phyloP scores from a whole-genome alignment of 2,113 vertebrate genomes.

The Neoarius graeffei region DNA sequence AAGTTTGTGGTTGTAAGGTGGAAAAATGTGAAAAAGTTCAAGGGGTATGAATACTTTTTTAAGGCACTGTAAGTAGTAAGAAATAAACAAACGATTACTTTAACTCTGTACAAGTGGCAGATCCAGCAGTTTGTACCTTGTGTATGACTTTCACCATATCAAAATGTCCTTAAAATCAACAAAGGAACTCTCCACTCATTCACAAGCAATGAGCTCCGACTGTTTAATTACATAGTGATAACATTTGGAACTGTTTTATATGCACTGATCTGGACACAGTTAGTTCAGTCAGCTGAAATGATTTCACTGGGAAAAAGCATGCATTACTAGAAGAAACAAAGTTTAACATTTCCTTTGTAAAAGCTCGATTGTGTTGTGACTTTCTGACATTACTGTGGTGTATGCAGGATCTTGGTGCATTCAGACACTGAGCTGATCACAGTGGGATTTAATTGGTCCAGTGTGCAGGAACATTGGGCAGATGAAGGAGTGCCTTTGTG shows the following conservation, averaged over 20 bases:
- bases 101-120: background rate
- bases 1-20: too few species aligned
- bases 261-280: constrained; percentile 19
- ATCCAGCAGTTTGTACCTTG: background rate
- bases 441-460: constrained; percentile 50
- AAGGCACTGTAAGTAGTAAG: too few species aligned
- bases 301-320: constrained; percentile 27
- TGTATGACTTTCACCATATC: background rate
- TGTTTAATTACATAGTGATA: constrained; percentile 50
- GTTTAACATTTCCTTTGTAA: constrained; percentile 41
- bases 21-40: too few species aligned
- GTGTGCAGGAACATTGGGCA: constrained; percentile 36
- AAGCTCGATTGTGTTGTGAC: constrained; percentile 53
- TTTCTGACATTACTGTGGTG: constrained; percentile 34
- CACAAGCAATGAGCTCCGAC: constrained; percentile 5
- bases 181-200: background rate
- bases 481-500: constrained; percentile 38
- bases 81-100: background rate
- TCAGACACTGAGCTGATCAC: constrained; percentile 37
- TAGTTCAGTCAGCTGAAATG: constrained; percentile 34
- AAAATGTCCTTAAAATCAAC: constrained; percentile 10
- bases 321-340: constrained; percentile 34
- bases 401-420: constrained; percentile 17
- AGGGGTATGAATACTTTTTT: too few species aligned
- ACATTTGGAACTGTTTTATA: constrained; percentile 45